phyloP scores from a whole-genome alignment of 2,797 vertebrate species.

The Amazona finschi region DNA sequence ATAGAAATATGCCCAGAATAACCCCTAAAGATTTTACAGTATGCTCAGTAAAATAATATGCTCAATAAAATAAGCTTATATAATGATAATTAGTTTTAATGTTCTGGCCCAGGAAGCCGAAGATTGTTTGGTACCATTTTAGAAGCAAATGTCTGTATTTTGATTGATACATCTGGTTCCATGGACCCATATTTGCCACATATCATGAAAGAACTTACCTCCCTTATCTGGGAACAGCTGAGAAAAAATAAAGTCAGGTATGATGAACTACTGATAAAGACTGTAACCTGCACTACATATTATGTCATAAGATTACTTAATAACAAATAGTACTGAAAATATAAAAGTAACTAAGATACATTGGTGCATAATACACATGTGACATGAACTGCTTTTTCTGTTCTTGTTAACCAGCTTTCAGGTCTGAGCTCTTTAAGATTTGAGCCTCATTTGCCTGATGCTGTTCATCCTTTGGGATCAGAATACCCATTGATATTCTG shows the following conservation, averaged over 20 bases:
- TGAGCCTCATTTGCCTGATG: neutral
- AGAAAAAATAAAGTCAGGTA: conserved; percentile 70
- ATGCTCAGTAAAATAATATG: neutral
- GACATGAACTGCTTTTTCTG: neutral
- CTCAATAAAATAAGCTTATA: neutral
- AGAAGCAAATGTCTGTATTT: conserved; percentile 79
- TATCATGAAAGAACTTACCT: conserved; percentile 72
- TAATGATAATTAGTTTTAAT: neutral
- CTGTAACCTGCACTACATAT: neutral
- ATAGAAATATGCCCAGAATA: neutral
- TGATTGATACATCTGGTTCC: conserved; percentile 84
- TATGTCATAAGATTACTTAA: neutral
- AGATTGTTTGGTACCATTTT: conserved; percentile 78
- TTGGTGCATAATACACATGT: neutral
- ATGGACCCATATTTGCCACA: conserved; percentile 71
- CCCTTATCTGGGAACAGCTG: conserved; percentile 86
- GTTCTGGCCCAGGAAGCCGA: conserved; percentile 76
- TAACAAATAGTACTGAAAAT: neutral
- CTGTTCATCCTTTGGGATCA: neutral
- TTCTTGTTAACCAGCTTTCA: neutral
- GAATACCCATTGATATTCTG: neutral
- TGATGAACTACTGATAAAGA: neutral
- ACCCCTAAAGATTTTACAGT: neutral
- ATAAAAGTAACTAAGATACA: neutral
- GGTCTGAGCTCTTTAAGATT: neutral